Evolutionary conservation across 2,113 vertebrate species (phyloP).

Genomic region (Bos indicus): DNA sequence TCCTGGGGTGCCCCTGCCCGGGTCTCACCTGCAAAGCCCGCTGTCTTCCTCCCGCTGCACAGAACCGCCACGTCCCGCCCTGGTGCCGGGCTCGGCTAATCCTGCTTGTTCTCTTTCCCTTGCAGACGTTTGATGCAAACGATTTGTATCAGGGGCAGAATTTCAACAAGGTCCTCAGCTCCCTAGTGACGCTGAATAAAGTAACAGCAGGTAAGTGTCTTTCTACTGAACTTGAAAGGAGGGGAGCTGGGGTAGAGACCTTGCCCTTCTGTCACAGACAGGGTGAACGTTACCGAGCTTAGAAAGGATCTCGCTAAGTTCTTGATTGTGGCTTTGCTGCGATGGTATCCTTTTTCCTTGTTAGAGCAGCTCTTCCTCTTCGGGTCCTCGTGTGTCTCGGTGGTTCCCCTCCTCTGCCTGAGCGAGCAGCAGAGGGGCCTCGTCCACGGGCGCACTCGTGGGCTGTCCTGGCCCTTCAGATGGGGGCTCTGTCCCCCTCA

Average conservation of each 20-base stretch:
- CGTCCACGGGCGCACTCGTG: background rate
- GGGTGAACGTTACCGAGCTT: accelerated
- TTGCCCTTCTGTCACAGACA: background rate
- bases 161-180: conserved; percentile 95
- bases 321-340: background rate
- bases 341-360: background rate
- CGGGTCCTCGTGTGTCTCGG: background rate
- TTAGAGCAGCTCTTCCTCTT: too few species aligned
- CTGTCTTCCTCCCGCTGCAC: background rate
- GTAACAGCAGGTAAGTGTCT: conserved; percentile 92
- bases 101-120: conserved; percentile 54
- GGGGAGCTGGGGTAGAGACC: background rate
- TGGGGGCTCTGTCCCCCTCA: background rate
- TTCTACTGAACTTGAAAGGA: background rate
- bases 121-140: conserved; percentile 96
- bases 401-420: background rate
- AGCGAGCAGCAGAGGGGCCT: background rate
- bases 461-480: background rate
- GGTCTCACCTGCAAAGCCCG: background rate
- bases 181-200: conserved; percentile 96
- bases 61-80: accelerated
- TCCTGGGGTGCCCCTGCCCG: background rate
- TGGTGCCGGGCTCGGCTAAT: background rate
- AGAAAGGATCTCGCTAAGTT: background rate
- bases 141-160: conserved; percentile 97